Conservation (phyloP, 2,888 invertebrate genomes). For the Dolomedes plantarius region DNA sequence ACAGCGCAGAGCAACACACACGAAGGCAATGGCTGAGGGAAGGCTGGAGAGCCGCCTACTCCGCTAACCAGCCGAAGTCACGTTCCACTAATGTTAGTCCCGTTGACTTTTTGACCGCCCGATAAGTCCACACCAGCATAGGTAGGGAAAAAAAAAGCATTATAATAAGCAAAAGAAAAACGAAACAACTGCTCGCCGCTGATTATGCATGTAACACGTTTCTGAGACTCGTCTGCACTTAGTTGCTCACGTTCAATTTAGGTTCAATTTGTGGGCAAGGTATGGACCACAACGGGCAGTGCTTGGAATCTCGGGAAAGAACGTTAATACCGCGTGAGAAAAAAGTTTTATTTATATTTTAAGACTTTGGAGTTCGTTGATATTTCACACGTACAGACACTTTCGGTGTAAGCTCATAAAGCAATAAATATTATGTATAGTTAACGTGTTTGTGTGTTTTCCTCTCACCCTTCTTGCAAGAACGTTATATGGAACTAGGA, state of each 20-base stretch:
- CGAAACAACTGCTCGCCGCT: slow-evolving; percentile 24
- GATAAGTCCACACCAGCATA: slow-evolving; percentile 39
- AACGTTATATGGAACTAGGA: too few species aligned
- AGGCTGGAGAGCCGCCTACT: neutral
- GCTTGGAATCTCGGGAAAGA: slow-evolving; percentile 21
- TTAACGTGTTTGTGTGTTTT: too few species aligned
- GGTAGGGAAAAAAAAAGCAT: slow-evolving; percentile 28
- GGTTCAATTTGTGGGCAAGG: slow-evolving; percentile 46
- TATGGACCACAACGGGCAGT: slow-evolving; percentile 17
- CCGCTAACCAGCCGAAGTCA: slow-evolving; percentile 49
- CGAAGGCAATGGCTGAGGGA: slow-evolving; percentile 10
- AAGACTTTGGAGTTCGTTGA: neutral
- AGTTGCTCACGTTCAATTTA: slow-evolving; percentile 44
- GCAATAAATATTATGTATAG: too few species aligned
- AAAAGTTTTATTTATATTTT: neutral
- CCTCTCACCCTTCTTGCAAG: too few species aligned
- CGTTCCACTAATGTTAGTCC: slow-evolving; percentile 48
- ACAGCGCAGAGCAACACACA: slow-evolving; percentile 8
- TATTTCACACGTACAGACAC: neutral
- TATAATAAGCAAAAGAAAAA: slow-evolving; percentile 20
- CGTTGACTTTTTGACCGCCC: slow-evolving; percentile 64
- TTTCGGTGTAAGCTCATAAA: too few species aligned
- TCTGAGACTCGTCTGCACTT: slow-evolving; percentile 42
- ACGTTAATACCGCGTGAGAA: slow-evolving; percentile 18
- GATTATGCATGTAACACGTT: slow-evolving; percentile 67